Base-by-base conservation (phyloP, 2,888 invertebrate species). In the Mesorhabditis belari region DNA sequence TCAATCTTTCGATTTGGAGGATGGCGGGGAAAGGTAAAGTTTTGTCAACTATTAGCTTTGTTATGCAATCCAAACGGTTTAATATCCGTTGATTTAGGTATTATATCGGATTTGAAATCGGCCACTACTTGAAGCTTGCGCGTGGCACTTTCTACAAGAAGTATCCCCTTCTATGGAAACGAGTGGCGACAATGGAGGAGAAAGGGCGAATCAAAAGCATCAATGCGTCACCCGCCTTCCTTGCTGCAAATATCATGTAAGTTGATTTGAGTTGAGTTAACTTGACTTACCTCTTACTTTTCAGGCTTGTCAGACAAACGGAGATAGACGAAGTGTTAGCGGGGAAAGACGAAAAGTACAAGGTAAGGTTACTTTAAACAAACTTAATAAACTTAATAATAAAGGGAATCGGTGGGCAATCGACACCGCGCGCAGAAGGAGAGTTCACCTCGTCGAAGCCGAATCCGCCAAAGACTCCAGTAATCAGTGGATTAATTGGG, bases 91-190 rank as follows among this genome's bases (percentile, higher is more conserved):
- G 12, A 35, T n/a, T n/a, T n/a, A 35, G 58, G 17, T 71, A 65
- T 26, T 71, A 71, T 55, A 69, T 71, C 21, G 71, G 69, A 23
- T 67, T 69, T 25, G 96, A 98, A 87, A 91, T 91, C 63, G 98
- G 98, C 24, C 94, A 95, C 81, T 98, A 96, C 83, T 85, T 98
- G 69, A 90, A 96, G n/a, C 86, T 96, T 73, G 96, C 96, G 83
- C 88, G 98, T 65, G 98, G 98, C 57, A 92, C 95, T 0, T 85
- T 98, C 1, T 99, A 98, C 83, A 98, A 98, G 84, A 90, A 92
- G 81, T 99, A 95, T 82, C 98, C 98, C 77, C 93, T 95, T 67
- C 90, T 98, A 88, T 93, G 89, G 84, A 87, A 96, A 77, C 87
- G 96, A 76, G 89, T 92, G 4, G 88, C 96, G 4, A 92, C 91